A percentile compares a stretch with the other conserved stretches of the same genome.
Conservation (phyloP, 2,113 vertebrate genomes). For the Paralichthys olivaceus region DNA sequence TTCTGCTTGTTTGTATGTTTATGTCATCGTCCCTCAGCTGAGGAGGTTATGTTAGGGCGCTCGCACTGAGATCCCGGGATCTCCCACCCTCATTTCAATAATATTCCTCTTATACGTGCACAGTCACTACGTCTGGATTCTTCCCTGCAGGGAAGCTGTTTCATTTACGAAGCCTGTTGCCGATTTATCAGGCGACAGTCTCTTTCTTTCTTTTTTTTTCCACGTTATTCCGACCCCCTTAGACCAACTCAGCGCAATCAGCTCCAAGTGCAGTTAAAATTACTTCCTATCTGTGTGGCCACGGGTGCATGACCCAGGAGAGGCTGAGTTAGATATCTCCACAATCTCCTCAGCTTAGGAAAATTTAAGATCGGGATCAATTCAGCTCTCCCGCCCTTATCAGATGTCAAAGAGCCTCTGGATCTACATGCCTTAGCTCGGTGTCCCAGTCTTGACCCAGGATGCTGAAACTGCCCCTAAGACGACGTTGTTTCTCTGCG, state of each 20-base stretch:
- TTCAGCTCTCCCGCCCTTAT: slow-evolving; percentile 69
- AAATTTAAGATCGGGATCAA: slow-evolving; percentile 77
- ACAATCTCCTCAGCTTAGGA: slow-evolving; percentile 76
- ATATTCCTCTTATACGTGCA: slow-evolving; percentile 12
- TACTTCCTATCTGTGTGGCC: slow-evolving; percentile 76
- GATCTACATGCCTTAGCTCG: slow-evolving; percentile 11
- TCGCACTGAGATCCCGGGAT: not conserved
- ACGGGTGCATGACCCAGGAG: slow-evolving; percentile 57
- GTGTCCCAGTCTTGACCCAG: slow-evolving; percentile 54
- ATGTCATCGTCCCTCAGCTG: slow-evolving; percentile 46
- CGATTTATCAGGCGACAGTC: slow-evolving; percentile 68
- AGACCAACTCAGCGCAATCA: slow-evolving; percentile 62
- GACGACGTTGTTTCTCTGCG: slow-evolving; percentile 1
- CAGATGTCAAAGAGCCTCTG: slow-evolving; percentile 75
- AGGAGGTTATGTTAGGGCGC: slow-evolving; percentile 45
- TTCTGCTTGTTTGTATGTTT: slow-evolving; percentile 70
- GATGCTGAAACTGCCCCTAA: slow-evolving; percentile 9
- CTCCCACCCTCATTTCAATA: slow-evolving; percentile 14
- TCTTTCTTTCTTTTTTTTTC: too few relatives aligned
- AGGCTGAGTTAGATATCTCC: slow-evolving; percentile 65
- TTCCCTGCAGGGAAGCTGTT: too few relatives aligned
- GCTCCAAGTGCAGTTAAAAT: slow-evolving; percentile 75
- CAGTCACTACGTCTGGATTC: not conserved
- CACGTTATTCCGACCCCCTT: slow-evolving; percentile 55
- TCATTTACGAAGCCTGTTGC: slow-evolving; percentile 55